Percentiles rank a stretch among this genome's conserved stretches.
phyloP scores from a whole-genome alignment of 1,140 invertebrate genomes.

The Phthorimaea operculella region DNA sequence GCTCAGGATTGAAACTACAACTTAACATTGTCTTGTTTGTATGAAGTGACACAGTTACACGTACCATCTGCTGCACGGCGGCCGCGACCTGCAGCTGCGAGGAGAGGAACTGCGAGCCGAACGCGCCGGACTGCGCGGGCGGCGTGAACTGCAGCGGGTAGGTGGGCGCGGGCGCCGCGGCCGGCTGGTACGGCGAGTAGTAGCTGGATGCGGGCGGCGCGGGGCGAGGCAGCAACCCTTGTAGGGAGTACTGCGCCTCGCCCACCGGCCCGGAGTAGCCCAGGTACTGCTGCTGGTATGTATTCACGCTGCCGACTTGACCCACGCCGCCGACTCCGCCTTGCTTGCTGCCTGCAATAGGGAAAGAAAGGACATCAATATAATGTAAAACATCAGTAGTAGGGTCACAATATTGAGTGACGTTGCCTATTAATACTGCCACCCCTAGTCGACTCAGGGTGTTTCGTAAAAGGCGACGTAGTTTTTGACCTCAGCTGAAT shows the following conservation, averaged over 20 bases:
- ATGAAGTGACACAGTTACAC: not conserved
- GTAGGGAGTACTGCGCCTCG: slow-evolving; percentile 51
- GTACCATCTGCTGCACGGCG: slow-evolving; percentile 51
- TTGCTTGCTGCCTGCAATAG: slow-evolving; percentile 49
- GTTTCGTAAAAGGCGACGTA: too few relatives aligned
- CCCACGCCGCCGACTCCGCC: slow-evolving; percentile 52
- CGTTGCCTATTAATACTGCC: too few relatives aligned
- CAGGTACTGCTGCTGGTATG: slow-evolving; percentile 62
- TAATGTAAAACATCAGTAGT: too few relatives aligned
- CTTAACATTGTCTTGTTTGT: too few relatives aligned
- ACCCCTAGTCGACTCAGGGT: too few relatives aligned
- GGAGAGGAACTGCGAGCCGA: slow-evolving; percentile 54
- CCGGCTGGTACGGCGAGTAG: slow-evolving; percentile 59
- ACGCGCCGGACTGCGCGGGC: slow-evolving; percentile 51
- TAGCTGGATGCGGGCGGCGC: slow-evolving; percentile 52
- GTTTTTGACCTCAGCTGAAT: too few relatives aligned
- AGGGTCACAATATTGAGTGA: too few relatives aligned
- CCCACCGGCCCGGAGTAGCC: slow-evolving; percentile 60
- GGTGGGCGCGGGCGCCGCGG: slow-evolving; percentile 48
- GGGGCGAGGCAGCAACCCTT: slow-evolving; percentile 51
- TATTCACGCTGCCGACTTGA: slow-evolving; percentile 46
- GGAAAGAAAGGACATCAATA: too few relatives aligned
- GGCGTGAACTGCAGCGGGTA: slow-evolving; percentile 61
- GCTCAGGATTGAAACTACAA: too few relatives aligned
- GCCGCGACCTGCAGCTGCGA: slow-evolving; percentile 57